Evolutionary conservation across 2,113 vertebrate species (phyloP).

Genomic region (Aplodontia rufa): DNA sequence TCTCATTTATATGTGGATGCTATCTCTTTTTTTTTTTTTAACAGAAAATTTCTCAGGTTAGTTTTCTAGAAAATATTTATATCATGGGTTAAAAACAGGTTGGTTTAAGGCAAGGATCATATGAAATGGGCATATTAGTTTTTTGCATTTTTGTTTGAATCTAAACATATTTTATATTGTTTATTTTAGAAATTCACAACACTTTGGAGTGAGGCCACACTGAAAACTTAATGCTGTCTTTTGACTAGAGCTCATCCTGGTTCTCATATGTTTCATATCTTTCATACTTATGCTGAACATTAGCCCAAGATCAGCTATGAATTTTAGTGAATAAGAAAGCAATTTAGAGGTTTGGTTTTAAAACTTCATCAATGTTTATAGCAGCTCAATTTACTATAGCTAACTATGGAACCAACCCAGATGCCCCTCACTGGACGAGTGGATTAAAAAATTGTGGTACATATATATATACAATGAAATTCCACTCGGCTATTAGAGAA

Average conservation of each 20-base stretch:
- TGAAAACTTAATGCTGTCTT: neutral
- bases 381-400: too few relatives aligned
- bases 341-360: neutral
- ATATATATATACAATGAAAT: too few relatives aligned
- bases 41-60: neutral
- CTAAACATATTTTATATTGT: neutral
- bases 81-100: neutral
- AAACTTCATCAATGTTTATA: too few relatives aligned
- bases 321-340: neutral
- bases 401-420: too few relatives aligned
- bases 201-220: neutral
- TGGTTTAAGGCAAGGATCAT: neutral
- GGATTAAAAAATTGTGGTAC: too few relatives aligned
- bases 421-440: too few relatives aligned
- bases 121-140: slow-evolving; percentile 3
- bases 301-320: neutral
- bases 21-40: neutral
- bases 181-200: slow-evolving; percentile 29
- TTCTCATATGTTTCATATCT: neutral
- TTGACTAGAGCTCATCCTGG: neutral
- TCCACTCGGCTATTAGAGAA: too few relatives aligned
- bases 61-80: slow-evolving; percentile 19
- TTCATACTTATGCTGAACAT: neutral
- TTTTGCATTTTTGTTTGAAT: slow-evolving; percentile 12
- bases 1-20: neutral